These are phyloP conservation scores for Lepidurus arcticus DNA, from an alignment of 1,140 invertebrate species.

Conservation along the genomic window DNA sequence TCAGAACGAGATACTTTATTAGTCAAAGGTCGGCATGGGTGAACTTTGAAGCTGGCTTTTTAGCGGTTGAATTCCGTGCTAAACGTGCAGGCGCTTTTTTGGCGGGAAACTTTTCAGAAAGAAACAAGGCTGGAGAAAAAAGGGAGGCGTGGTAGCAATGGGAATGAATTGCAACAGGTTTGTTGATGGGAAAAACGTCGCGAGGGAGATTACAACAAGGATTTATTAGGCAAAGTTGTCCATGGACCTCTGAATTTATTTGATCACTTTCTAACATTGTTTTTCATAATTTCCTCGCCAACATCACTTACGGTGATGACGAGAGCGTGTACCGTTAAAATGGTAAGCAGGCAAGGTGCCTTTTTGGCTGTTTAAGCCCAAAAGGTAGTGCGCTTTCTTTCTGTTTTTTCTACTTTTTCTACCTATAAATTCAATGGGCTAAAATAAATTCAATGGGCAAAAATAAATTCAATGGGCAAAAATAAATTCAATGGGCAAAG, in stretches of 20 bases:
- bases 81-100: neutral
- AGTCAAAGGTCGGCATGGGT: neutral
- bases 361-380: neutral
- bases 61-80: neutral
- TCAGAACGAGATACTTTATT: neutral
- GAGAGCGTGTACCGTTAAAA: neutral
- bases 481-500: too few species aligned
- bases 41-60: neutral
- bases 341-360: neutral
- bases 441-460: too few species aligned
- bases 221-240: constrained; percentile 22
- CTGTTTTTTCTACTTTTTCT: too few species aligned
- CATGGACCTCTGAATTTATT: neutral
- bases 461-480: too few species aligned
- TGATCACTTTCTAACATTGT: constrained; percentile 19
- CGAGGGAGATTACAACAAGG: constrained; percentile 15
- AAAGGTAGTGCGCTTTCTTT: too few species aligned
- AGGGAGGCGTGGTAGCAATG: constrained; percentile 20
- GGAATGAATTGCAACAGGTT: constrained; percentile 21
- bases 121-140: neutral
- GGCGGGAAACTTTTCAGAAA: neutral
- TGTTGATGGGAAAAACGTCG: constrained; percentile 18
- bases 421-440: too few species aligned
- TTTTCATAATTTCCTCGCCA: neutral
- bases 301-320: neutral